These are phyloP conservation scores for Halichoerus grypus DNA, from an alignment of 2,113 vertebrate genomes.

Conservation along the genomic window DNA sequence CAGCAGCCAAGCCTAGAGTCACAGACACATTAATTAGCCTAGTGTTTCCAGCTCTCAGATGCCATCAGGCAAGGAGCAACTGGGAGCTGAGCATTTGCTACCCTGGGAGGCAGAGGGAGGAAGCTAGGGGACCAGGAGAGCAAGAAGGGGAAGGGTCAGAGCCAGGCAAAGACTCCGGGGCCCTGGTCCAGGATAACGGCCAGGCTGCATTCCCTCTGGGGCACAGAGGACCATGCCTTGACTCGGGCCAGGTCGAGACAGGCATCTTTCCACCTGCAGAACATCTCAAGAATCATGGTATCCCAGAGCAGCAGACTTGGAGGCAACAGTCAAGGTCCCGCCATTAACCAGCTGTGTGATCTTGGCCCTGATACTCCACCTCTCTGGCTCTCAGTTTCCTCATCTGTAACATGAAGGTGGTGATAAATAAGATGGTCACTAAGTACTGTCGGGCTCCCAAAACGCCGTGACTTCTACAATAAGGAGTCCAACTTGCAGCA, in stretches of 20 bases:
- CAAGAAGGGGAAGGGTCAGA: fast-evolving
- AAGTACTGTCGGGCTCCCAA: neutral
- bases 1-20: slow-evolving; percentile 80
- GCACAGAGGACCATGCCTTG: fast-evolving
- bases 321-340: neutral
- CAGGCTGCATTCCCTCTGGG: neutral
- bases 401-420: neutral
- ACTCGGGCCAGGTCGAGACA: neutral
- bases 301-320: neutral
- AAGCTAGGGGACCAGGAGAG: neutral
- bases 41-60: slow-evolving; percentile 81
- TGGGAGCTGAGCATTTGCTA: slow-evolving; percentile 73
- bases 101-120: slow-evolving; percentile 10
- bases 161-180: fast-evolving
- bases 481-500: neutral
- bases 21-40: slow-evolving; percentile 86
- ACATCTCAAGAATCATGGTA: neutral
- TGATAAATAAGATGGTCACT: neutral
- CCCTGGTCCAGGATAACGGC: fast-evolving
- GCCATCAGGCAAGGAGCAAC: slow-evolving; percentile 79
- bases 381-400: slow-evolving; percentile 1
- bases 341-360: neutral
- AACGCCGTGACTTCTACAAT: neutral
- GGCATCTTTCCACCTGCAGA: neutral
- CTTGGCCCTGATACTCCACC: neutral